phyloP scores from a whole-genome alignment of 2,113 vertebrate species.

The Hydrochoerus hydrochaeris region DNA sequence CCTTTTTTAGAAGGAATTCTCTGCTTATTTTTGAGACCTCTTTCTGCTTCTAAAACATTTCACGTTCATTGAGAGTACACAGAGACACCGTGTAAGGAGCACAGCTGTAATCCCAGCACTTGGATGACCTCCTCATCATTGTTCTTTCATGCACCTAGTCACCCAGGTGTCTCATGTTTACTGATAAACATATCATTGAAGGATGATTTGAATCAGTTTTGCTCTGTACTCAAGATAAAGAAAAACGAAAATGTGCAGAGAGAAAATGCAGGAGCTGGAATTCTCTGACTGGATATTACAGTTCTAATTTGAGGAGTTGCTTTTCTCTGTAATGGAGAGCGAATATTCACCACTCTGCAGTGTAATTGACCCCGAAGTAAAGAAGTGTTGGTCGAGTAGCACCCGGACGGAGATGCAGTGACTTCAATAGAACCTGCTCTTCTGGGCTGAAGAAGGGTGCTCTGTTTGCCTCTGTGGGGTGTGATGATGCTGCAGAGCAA shows the following conservation, averaged over 20 bases:
- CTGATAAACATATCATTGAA: not conserved
- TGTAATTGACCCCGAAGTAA: not conserved
- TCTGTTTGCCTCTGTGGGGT: not conserved
- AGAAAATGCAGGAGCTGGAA: not conserved
- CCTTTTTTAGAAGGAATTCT: constrained; percentile 20
- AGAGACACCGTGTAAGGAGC: not conserved
- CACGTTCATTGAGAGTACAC: not conserved
- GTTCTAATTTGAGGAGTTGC: not conserved
- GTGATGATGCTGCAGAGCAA: not conserved
- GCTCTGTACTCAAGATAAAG: not conserved
- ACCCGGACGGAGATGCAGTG: not conserved
- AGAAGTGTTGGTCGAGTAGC: not conserved
- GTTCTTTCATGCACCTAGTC: not conserved
- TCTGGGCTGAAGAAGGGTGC: not conserved
- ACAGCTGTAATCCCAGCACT: not conserved
- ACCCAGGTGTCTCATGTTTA: not conserved
- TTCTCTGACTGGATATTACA: not conserved
- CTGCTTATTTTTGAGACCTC: not conserved
- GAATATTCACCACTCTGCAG: not conserved
- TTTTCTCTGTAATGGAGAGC: not conserved
- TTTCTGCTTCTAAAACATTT: constrained; percentile 14
- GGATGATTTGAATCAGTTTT: not conserved
- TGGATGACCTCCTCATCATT: not conserved
- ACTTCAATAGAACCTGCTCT: not conserved
- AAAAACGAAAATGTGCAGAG: not conserved